Evolutionary conservation across 2,797 vertebrate species (phyloP), one percentile per base, ranked within the genome.

Genomic region (Garrulus glandarius): DNA sequence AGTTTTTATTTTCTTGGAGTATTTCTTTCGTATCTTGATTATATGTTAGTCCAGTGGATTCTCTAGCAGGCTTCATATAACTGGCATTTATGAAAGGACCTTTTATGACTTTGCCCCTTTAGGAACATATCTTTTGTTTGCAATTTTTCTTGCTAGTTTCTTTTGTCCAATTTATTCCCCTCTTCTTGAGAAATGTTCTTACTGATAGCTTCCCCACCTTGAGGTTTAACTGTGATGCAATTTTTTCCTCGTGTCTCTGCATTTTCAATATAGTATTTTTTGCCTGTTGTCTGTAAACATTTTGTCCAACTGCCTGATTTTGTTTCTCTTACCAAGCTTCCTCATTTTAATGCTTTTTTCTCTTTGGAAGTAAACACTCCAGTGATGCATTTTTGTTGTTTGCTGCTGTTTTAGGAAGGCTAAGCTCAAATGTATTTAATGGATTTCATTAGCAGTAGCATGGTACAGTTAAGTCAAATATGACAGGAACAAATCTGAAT

Each of bases 241-340:
- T 79, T 70, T 21, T 17, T 14, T 1, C 9, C n/a, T 44, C 0
- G 0, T 5, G 16, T 72, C 39, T 89, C 55, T 3, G 1, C 18
- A 17, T 76, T 91, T 85, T 65, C 67, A 78, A 1, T 56, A 7
- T 16, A 55, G 13, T 71, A 4, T 67, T 60, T 84, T 91, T 79
- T 95, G 34, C 53, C 37, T 0, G 0, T n/a, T 86, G 4, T 64
- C 37, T 89, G 19, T 67, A 76, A 71, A 46, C 1, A 0, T 82
- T 91, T 84, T 78, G 21, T 67, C 41, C 2, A 2, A 29, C 34
- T 39, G 24, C 56, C 63, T 90, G 17, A 32, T n/a, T 78, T 83
- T 44, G 13, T 55, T 84, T 90, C 24, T 90, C 9, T 56, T 76
- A 50, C 67, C 32, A 55, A 70, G 5, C 39, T 78, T 90, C 43